Conservation (phyloP, 2,797 vertebrate species). For the Pangasius krempfi region DNA sequence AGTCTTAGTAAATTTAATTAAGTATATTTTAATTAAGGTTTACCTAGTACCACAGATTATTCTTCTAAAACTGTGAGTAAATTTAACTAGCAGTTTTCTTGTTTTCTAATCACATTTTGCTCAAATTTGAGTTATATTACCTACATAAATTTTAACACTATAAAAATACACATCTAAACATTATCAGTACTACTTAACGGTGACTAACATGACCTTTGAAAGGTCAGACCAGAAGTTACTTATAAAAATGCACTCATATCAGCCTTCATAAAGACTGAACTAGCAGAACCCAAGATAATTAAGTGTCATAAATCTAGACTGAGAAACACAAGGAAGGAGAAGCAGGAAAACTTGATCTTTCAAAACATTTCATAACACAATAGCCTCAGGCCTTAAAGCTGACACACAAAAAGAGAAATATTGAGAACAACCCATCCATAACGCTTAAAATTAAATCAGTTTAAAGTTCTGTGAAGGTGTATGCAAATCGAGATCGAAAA, state of each 20-base stretch:
- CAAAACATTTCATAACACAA: not conserved
- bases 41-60: not conserved
- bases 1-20: not conserved
- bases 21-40: not conserved
- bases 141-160: not conserved
- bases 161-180: no score
- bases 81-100: not conserved
- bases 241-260: not conserved
- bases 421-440: not conserved
- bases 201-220: not conserved
- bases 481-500: not conserved
- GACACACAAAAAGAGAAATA: not conserved
- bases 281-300: not conserved
- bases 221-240: not conserved
- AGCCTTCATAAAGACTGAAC: not conserved
- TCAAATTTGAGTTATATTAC: not conserved
- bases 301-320: not conserved
- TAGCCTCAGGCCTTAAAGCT: not conserved
- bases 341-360: not conserved
- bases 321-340: not conserved
- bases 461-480: not conserved
- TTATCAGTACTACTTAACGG: not conserved
- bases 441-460: not conserved
- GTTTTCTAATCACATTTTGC: not conserved
- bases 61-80: not conserved